Evolutionary conservation across 2,113 vertebrate species (phyloP).

Genomic region (Prunella fulvescens): DNA sequence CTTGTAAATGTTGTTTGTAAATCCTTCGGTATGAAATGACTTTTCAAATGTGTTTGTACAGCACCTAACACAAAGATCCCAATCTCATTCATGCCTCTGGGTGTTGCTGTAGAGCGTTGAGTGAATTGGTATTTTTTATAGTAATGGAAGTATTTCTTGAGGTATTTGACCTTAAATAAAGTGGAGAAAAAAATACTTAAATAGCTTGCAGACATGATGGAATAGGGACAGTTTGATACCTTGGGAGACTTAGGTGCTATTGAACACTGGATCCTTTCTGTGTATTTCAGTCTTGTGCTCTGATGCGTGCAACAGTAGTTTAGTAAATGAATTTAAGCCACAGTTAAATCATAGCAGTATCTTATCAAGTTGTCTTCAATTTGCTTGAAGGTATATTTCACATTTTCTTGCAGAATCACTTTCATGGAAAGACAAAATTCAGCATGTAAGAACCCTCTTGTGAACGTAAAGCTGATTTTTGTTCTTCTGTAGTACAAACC

Average conservation of each 20-base stretch:
- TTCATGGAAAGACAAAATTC: too few species aligned
- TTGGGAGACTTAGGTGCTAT: neutral
- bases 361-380: neutral
- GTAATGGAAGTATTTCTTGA: neutral
- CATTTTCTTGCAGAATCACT: neutral
- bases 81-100: neutral
- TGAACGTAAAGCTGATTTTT: neutral
- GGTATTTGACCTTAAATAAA: neutral
- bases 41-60: neutral
- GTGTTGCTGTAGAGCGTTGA: neutral
- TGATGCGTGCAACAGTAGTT: neutral
- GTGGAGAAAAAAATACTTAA: neutral
- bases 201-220: neutral
- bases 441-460: neutral
- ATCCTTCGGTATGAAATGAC: neutral
- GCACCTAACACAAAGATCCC: neutral
- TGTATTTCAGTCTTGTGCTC: neutral
- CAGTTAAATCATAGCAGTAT: neutral
- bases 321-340: neutral
- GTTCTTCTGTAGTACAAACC: neutral
- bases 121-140: neutral
- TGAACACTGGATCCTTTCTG: neutral
- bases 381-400: neutral
- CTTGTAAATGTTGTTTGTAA: neutral
- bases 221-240: neutral